Percentiles rank a stretch among this genome's conserved stretches.
Evolutionary conservation across 2,888 invertebrate genomes (phyloP).

Genomic region (Dioctria linearis): DNA sequence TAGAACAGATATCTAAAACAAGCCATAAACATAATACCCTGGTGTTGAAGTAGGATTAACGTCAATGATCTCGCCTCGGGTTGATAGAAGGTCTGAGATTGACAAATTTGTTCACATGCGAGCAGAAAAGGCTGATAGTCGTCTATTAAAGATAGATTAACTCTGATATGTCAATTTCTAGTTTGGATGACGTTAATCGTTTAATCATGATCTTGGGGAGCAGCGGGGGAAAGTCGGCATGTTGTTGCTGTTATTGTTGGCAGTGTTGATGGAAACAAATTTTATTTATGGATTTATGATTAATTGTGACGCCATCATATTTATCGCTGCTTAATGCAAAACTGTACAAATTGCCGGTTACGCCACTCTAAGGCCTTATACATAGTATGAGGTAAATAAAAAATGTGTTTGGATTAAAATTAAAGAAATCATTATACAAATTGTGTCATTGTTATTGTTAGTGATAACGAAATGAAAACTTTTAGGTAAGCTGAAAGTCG

Average conservation of each 20-base stretch:
- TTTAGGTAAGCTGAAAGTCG: too few relatives aligned
- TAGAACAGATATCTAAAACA: slow-evolving; percentile 1
- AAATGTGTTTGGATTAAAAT: too few relatives aligned
- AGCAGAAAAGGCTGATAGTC: slow-evolving; percentile 13
- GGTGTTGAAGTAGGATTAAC: slow-evolving; percentile 33
- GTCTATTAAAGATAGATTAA: slow-evolving; percentile 49
- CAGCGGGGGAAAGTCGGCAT: not conserved
- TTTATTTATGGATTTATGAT: slow-evolving; percentile 43
- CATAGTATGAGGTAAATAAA: too few relatives aligned
- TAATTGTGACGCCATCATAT: slow-evolving; percentile 44
- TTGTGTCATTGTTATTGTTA: too few relatives aligned
- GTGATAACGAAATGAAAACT: too few relatives aligned
- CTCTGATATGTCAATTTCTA: slow-evolving; percentile 49
- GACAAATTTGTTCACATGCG: slow-evolving; percentile 50
- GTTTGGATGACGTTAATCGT: slow-evolving; percentile 43
- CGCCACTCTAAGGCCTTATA: too few relatives aligned
- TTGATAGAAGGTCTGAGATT: slow-evolving; percentile 32
- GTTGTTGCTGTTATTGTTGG: not conserved
- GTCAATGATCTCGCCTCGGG: slow-evolving; percentile 30
- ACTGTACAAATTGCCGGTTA: too few relatives aligned
- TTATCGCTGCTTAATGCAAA: slow-evolving; percentile 31
- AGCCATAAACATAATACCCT: not conserved
- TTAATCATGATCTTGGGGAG: slow-evolving; percentile 44
- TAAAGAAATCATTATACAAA: too few relatives aligned
- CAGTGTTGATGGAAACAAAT: slow-evolving; percentile 35